Evolutionary conservation across 2,797 vertebrate species (phyloP).

Genomic region (Phataginus tetradactyla): DNA sequence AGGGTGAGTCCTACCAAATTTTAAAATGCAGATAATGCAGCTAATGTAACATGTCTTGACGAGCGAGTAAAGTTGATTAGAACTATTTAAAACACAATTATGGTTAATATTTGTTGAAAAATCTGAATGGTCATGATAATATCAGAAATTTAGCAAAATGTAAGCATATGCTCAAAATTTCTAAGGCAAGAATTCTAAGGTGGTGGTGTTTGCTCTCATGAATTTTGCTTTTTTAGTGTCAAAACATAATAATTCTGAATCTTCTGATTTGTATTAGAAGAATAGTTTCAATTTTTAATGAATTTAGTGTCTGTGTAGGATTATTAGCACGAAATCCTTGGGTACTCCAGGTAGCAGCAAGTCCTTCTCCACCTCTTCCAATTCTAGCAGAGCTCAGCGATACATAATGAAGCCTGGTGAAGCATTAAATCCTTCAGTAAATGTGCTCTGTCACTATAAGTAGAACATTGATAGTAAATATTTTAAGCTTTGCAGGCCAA

Average conservation of each 20-base stretch:
- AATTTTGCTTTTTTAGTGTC: not conserved
- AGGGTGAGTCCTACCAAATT: not conserved
- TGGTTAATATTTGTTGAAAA: not conserved
- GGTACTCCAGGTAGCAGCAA: not conserved
- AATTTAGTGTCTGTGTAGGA: not conserved
- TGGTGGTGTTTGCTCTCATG: not conserved
- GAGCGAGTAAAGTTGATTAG: constrained; percentile 55
- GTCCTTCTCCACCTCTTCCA: not conserved
- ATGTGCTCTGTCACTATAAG: not conserved
- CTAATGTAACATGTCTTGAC: constrained; percentile 69
- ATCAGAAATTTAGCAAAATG: not conserved
- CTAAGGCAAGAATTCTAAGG: not conserved
- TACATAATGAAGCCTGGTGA: not conserved
- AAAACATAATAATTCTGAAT: not conserved
- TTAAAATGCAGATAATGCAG: not conserved
- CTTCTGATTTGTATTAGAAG: not conserved
- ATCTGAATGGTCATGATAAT: not conserved
- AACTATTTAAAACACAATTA: constrained; percentile 59
- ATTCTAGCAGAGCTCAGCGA: not conserved
- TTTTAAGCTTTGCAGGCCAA: not conserved
- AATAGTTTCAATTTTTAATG: not conserved
- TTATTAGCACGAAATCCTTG: not conserved
- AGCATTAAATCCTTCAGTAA: not conserved
- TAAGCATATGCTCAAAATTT: not conserved
- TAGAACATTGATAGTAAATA: not conserved